Conservation (phyloP, 1,140 invertebrate species). For the Mycetomoellerius zeteki region DNA sequence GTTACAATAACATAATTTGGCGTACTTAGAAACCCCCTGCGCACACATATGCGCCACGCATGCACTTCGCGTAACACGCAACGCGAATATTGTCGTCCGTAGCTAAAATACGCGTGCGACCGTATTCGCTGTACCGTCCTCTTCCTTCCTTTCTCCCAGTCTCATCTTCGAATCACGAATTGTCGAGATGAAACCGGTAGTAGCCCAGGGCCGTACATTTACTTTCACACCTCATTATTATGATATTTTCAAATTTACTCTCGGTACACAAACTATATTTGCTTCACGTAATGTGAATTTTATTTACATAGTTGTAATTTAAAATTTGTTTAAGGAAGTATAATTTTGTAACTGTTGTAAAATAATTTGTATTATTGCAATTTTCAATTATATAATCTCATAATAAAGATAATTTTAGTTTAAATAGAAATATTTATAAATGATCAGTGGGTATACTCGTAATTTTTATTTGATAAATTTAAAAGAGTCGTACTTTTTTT, state of each 20-base stretch:
- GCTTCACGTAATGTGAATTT: not conserved
- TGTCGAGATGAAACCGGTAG: constrained; percentile 43
- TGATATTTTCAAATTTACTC: not conserved
- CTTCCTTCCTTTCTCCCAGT: constrained; percentile 29
- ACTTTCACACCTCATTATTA: constrained; percentile 42
- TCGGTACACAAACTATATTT: not conserved
- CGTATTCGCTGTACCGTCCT: constrained; percentile 19
- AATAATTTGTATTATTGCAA: not conserved
- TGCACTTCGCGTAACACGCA: constrained; percentile 67
- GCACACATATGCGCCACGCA: constrained; percentile 33
- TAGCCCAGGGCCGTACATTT: constrained; percentile 35
- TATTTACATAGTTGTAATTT: not conserved
- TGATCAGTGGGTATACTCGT: not conserved
- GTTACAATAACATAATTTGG: constrained; percentile 68
- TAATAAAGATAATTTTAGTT: not conserved
- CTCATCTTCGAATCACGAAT: constrained; percentile 48
- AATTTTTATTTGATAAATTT: not conserved
- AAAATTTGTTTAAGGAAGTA: not conserved
- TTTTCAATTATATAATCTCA: too few relatives aligned
- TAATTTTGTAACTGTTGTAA: not conserved
- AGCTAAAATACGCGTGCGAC: constrained; percentile 39
- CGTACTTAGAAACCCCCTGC: constrained; percentile 44
- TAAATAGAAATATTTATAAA: not conserved
- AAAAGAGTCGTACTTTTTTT: not conserved
- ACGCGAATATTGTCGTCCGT: constrained; percentile 37